A percentile compares a stretch with the other conserved stretches of the same genome.
These are phyloP conservation scores for Canis aureus DNA, from an alignment of 2,113 vertebrate genomes.

Conservation along the genomic window DNA sequence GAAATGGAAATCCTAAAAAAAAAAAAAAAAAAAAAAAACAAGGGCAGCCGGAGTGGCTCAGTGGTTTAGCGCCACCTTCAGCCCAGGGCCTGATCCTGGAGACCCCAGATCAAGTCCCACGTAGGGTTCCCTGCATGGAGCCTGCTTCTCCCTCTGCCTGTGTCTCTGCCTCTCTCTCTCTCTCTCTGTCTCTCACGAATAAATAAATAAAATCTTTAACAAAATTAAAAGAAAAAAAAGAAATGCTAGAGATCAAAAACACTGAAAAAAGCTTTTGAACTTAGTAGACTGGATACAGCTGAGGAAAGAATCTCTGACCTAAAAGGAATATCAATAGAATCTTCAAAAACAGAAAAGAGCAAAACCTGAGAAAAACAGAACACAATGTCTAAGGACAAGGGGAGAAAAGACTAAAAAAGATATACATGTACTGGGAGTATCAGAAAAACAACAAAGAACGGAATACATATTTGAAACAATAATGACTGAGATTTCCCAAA, in stretches of 20 bases:
- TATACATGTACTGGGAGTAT: neutral
- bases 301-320: neutral
- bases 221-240: neutral
- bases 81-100: too few species aligned
- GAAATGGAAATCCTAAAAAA: neutral
- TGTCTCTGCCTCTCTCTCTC: too few species aligned
- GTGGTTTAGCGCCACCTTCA: too few species aligned
- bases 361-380: neutral
- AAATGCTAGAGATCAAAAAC: neutral
- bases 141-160: too few species aligned
- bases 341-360: neutral
- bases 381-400: neutral
- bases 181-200: too few species aligned
- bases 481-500: neutral
- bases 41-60: too few species aligned
- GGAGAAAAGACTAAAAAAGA: neutral
- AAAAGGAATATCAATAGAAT: neutral
- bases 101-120: too few species aligned
- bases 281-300: neutral
- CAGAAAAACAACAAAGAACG: neutral
- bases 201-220: too few species aligned
- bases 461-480: neutral
- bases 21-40: neutral
- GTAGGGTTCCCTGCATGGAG: too few species aligned
- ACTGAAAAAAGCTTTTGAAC: neutral